Evolutionary conservation across 2,888 invertebrate genomes (phyloP).

Genomic region (Caradrina kadenii): DNA sequence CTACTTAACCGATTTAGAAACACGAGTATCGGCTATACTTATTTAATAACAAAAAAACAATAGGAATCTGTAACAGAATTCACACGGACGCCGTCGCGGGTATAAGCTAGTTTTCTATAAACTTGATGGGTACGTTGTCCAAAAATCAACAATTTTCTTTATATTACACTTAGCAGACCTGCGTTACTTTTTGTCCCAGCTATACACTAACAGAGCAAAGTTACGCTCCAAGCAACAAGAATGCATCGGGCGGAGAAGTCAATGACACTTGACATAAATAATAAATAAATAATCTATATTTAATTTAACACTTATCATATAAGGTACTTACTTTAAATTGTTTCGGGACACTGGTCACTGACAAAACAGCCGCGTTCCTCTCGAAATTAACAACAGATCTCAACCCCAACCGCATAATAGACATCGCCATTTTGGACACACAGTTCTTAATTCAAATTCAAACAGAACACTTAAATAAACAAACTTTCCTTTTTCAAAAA

Average conservation of each 20-base stretch:
- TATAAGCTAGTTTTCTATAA: no score
- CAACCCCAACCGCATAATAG: slow-evolving; percentile 83
- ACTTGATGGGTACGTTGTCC: not conserved
- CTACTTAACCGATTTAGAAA: no score
- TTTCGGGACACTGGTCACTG: slow-evolving; percentile 76
- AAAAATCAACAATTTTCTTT: not conserved
- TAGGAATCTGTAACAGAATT: no score
- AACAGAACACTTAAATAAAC: slow-evolving; percentile 55
- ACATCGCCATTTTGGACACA: slow-evolving; percentile 83
- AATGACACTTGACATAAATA: slow-evolving; percentile 42
- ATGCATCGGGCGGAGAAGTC: slow-evolving; percentile 49
- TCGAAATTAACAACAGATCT: slow-evolving; percentile 80
- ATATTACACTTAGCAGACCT: not conserved
- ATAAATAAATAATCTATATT: slow-evolving; percentile 1
- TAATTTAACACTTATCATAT: slow-evolving; percentile 10
- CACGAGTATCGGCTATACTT: no score
- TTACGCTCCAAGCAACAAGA: slow-evolving; percentile 51
- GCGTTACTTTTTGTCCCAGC: slow-evolving; percentile 2
- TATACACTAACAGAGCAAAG: slow-evolving; percentile 9
- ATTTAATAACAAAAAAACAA: no score
- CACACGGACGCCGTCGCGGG: no score
- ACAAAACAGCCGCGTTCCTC: slow-evolving; percentile 78
- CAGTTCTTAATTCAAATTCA: slow-evolving; percentile 50
- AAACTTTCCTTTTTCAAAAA: slow-evolving; percentile 49
- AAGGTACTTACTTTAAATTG: slow-evolving; percentile 80